Conservation (phyloP, 2,888 invertebrate species). For the Saturnia japonica region DNA sequence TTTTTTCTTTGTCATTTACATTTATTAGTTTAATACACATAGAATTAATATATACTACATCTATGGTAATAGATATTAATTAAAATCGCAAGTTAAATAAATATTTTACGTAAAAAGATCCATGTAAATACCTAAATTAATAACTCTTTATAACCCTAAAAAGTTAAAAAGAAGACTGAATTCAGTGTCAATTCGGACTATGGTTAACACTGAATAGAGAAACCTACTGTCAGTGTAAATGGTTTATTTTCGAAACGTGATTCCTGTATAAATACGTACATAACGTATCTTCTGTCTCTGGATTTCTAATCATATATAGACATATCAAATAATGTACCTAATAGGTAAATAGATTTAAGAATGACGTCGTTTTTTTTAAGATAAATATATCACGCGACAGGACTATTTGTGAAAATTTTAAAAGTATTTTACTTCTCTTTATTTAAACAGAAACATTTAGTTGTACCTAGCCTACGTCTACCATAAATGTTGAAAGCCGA, state of each 20-base stretch:
- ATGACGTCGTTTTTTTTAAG: neutral
- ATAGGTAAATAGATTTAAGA: slow-evolving; percentile 1
- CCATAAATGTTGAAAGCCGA: neutral
- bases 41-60: neutral
- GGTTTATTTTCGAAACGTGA: neutral
- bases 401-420: neutral
- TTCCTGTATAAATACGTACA: neutral
- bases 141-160: slow-evolving; percentile 66
- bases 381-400: neutral
- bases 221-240: neutral
- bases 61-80: no score
- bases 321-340: slow-evolving; percentile 7
- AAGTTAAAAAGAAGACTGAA: slow-evolving; percentile 80
- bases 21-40: neutral
- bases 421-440: neutral
- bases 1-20: neutral
- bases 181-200: slow-evolving; percentile 80
- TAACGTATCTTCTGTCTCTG: neutral
- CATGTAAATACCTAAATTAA: slow-evolving; percentile 61
- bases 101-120: neutral
- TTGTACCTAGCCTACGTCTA: neutral
- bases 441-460: neutral
- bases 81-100: neutral
- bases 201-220: slow-evolving; percentile 29
- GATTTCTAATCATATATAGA: neutral